Evolutionary conservation across 2,113 vertebrate genomes (phyloP).

Genomic region (Thunnus maccoyii): DNA sequence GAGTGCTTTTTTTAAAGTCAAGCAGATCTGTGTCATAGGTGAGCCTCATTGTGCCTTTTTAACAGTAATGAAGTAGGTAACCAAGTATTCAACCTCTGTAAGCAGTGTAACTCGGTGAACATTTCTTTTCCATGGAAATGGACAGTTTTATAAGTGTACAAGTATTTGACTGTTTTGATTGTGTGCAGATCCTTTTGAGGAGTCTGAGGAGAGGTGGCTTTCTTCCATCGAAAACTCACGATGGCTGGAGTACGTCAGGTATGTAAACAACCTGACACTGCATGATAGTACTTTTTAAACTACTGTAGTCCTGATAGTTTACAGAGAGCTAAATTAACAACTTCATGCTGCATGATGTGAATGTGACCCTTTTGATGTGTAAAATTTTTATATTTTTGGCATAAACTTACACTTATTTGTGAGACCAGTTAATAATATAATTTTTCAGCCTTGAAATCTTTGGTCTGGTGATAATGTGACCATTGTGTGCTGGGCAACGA

Average conservation of each 20-base stretch:
- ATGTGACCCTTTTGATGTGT: too few relatives aligned
- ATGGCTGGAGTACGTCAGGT: slow-evolving; percentile 97
- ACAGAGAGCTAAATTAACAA: not conserved
- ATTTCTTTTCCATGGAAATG: not conserved
- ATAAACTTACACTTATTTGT: too few relatives aligned
- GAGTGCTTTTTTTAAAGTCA: slow-evolving; percentile 89
- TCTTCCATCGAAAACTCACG: slow-evolving; percentile 92
- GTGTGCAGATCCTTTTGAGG: slow-evolving; percentile 90
- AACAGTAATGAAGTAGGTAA: too few relatives aligned
- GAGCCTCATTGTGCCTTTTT: slow-evolving; percentile 36
- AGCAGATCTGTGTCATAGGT: slow-evolving; percentile 96
- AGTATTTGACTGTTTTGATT: slow-evolving; percentile 43
- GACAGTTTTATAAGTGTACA: not conserved
- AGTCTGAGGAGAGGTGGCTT: slow-evolving; percentile 96
- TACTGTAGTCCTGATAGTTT: not conserved
- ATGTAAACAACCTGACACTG: slow-evolving; percentile 43
- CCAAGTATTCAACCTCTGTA: not conserved
- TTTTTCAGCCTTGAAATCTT: not conserved
- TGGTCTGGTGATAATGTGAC: not conserved
- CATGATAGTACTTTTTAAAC: not conserved
- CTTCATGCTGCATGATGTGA: not conserved
- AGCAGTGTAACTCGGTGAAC: not conserved
- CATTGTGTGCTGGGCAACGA: too few relatives aligned
- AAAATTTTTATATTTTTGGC: too few relatives aligned
- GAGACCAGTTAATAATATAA: not conserved